Base-by-base conservation (phyloP, 2,113 vertebrate species). In the Indicator indicator region DNA sequence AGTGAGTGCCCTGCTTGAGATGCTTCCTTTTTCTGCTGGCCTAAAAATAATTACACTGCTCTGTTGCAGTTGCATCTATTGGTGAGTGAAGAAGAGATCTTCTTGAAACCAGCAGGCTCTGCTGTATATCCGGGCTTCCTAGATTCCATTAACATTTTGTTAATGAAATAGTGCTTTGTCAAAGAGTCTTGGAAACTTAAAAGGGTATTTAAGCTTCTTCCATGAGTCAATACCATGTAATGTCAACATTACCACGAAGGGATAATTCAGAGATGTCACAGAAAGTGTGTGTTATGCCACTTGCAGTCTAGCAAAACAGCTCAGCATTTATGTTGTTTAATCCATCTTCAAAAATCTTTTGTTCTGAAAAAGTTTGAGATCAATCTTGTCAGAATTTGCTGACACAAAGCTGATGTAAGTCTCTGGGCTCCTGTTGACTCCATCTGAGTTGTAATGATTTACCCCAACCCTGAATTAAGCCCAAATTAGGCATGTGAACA, bases 81-180 rank as follows among this genome's bases (percentile, higher is more conserved):
- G 5, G 21, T 44, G 79, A 84, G 50, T 20, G 54, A 88, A 42
- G 54, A 90, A 42, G 30, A 75, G 82, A 87, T 36, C 62, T 82
- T 42, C 74, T 72, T 55, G 71, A 68, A 95, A 84, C 54, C 88
- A 93, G 72, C 33, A 62, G 85, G 65, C 74, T 87, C 60, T 73
- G 38, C 77, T 74, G 86, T 73, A 89, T 74, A 33, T 68, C 64
- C 87, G 75, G 71, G 46, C 86, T 90, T 87, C 83, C 74, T 83
- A 46, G 94, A 96, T 97, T 74, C 84, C 95, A 96, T 97, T 96
- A 95, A 95, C 95, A 95, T 97, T 96, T 97, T 93, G 93, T 95
- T 96, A 97, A 96, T 97, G 95, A 96, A 96, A 96, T 64, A 92
- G 94, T 93, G 92, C 96, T 96, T 96, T 96, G 95, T 96, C 90